Evolutionary conservation across 2,888 invertebrate genomes (phyloP).

Genomic region (Sicus ferrugineus): DNA sequence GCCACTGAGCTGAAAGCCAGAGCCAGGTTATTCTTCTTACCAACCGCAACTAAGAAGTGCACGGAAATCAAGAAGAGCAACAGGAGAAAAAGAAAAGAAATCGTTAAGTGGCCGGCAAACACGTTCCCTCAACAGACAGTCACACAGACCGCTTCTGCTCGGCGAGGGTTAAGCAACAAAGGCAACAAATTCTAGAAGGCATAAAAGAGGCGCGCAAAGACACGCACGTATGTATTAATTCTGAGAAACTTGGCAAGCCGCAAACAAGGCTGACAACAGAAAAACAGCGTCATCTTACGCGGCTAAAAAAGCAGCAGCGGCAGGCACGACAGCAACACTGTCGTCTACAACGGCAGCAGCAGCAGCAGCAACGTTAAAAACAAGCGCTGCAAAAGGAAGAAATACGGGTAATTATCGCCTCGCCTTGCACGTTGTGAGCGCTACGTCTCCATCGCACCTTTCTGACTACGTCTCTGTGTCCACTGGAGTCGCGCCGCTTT

Average conservation of each 20-base stretch:
- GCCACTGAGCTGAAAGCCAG: background rate
- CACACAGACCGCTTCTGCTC: background rate
- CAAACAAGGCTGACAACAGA: background rate
- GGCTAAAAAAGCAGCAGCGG: background rate
- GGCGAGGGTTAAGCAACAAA: background rate
- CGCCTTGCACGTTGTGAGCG: too few species aligned
- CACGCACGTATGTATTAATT: background rate
- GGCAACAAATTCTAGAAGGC: background rate
- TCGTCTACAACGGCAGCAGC: background rate
- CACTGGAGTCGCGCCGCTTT: too few species aligned
- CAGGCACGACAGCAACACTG: background rate
- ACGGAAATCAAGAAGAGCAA: constrained; percentile 32
- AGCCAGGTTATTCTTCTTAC: constrained; percentile 12
- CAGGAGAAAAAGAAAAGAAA: constrained; percentile 33
- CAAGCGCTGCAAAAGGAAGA: background rate
- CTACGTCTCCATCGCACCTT: too few species aligned
- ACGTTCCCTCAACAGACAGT: constrained; percentile 5
- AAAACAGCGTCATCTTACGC: background rate
- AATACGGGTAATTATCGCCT: background rate
- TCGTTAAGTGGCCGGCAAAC: constrained; percentile 10
- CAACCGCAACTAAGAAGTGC: constrained; percentile 43
- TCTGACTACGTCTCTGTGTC: too few species aligned
- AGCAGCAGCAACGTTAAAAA: background rate
- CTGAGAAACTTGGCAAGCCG: background rate
- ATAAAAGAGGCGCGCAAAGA: background rate